Evolutionary conservation across 2,113 vertebrate species (phyloP).

Genomic region (Rhinolophus sinicus): DNA sequence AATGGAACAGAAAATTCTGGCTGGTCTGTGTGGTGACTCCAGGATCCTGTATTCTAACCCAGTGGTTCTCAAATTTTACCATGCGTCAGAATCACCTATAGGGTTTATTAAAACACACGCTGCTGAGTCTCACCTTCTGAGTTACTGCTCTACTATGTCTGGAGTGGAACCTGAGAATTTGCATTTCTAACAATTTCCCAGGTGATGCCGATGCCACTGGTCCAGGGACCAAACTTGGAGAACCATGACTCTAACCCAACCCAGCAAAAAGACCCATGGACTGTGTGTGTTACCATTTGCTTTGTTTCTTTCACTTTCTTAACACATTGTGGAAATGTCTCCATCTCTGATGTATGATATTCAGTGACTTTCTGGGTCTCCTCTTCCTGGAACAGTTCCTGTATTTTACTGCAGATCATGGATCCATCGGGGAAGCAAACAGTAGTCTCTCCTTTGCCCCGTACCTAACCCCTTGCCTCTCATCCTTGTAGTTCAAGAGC

Average conservation of each 20-base stretch:
- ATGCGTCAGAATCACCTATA: background rate
- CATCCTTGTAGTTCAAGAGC: conserved; percentile 92
- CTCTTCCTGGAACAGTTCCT: background rate
- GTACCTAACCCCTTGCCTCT: background rate
- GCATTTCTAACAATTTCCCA: background rate
- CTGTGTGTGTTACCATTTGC: background rate
- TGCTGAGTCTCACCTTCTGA: background rate
- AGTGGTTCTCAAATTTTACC: background rate
- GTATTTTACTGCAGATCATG: background rate
- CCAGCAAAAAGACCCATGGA: background rate
- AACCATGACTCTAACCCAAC: background rate
- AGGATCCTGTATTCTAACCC: background rate
- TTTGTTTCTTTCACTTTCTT: background rate
- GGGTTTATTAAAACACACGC: background rate
- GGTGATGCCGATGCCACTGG: background rate
- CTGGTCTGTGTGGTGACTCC: background rate
- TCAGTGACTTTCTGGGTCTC: background rate
- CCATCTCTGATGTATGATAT: background rate
- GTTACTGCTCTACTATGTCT: background rate
- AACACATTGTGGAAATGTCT: background rate
- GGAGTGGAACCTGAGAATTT: background rate
- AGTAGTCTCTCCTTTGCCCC: background rate
- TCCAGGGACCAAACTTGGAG: background rate
- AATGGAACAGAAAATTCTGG: background rate
- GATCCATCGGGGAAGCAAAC: background rate